Base-by-base conservation (phyloP, 2,797 vertebrate genomes). In the Catharus ustulatus region DNA sequence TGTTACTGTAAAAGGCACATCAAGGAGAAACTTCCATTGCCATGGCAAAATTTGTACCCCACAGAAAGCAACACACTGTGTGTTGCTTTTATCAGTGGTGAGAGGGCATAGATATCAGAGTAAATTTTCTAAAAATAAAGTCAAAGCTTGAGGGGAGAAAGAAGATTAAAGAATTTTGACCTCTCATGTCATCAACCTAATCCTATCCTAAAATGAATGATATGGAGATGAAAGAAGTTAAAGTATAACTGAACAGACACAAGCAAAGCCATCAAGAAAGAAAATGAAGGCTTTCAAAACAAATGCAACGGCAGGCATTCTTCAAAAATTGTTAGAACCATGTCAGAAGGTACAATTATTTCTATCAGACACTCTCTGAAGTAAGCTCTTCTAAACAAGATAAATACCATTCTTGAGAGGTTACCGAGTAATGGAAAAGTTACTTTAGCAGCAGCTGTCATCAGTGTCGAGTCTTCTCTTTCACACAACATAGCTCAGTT, bases 71-170 rank as follows among this genome's bases (percentile, higher is more conserved):
- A 85, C 4, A 6, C 1, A 0, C 38, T 71, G 18, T 49, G 29
- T 22, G 22, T 22, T 51, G 57, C 40, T 83, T 67, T 71, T 38
- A 68, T 43, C 75, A 77, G 22, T 10, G 42, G 17, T 32, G 7
- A 64, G 38, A 80, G 46, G 4, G 21, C 36, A 38, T 8, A 75
- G 20, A 26, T 34, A 67, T 3, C 40, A 36, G 36, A 52, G 61
- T 86, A 89, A 63, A 17, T 40, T 67, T 45, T 77, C 82, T 66
- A 67, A 93, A 87, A 91, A 67, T 55, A 34, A 88, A 90, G n/a
- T 32, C 30, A 55, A 36, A 77, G 42, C 18, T 34, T 55, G 12
- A 36, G 9, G 11, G 27, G 2, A 42, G 1, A 15, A 4, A 5
- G 1, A 80, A 72, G 24, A 68, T n/a, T 27, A 57, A 36, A 69